Evolutionary conservation across 2,113 vertebrate species (phyloP).

Genomic region (Muntiacus muntjak): DNA sequence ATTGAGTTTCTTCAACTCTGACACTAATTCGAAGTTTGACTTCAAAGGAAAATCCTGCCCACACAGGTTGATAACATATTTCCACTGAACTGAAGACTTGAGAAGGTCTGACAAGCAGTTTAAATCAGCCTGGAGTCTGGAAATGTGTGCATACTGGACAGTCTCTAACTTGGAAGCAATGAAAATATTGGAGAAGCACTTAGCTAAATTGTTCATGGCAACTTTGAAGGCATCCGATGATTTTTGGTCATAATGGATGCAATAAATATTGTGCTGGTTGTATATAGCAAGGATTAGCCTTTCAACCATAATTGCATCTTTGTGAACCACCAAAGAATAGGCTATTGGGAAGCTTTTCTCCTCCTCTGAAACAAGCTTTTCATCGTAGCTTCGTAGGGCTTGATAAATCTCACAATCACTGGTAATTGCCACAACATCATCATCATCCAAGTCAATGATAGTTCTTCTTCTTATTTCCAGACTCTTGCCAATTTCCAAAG

Average conservation of each 20-base stretch:
- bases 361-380: constrained; percentile 80
- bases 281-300: constrained; percentile 90
- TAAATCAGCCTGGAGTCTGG: constrained; percentile 91
- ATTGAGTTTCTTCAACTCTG: constrained; percentile 86
- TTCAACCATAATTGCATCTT: constrained; percentile 93
- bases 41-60: constrained; percentile 95
- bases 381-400: constrained; percentile 81
- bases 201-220: constrained; percentile 88
- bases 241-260: constrained; percentile 94
- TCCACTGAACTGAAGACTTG: constrained; percentile 86
- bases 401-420: constrained; percentile 83
- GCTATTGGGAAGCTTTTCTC: constrained; percentile 89
- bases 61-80: constrained; percentile 93
- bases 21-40: constrained; percentile 89
- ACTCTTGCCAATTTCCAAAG: constrained; percentile 89
- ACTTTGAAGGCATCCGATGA: constrained; percentile 84
- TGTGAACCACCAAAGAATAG: constrained; percentile 94
- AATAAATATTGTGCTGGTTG: constrained; percentile 89
- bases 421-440: constrained; percentile 82
- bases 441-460: constrained; percentile 85
- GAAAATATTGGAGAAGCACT: constrained; percentile 90
- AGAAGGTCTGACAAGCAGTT: constrained; percentile 93
- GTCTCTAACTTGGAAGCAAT: constrained; percentile 90
- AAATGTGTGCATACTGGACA: constrained; percentile 91
- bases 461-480: constrained; percentile 85